Conservation (phyloP, 2,888 invertebrate genomes). For the Osedax fenrisi region DNA sequence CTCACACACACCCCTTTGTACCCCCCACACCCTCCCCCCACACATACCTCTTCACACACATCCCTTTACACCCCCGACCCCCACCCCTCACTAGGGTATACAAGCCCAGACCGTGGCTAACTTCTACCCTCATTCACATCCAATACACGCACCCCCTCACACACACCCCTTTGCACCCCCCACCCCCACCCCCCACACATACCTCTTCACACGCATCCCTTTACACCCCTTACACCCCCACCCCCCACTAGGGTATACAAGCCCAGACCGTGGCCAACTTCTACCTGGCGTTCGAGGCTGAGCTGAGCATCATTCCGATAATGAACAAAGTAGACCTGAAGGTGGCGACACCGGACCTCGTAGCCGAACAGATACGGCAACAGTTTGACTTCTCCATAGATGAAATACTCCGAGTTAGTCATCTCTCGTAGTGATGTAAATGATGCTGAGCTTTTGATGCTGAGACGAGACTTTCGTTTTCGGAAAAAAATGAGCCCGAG, state of each 20-base stretch:
- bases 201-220: neutral
- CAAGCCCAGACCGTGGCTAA: slow-evolving; percentile 97
- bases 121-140: slow-evolving; percentile 59
- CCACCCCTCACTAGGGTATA: slow-evolving; percentile 60
- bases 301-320: slow-evolving; percentile 74
- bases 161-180: too few species aligned
- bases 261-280: slow-evolving; percentile 96
- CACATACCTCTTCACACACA: neutral
- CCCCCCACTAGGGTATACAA: slow-evolving; percentile 65
- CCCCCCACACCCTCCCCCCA: neutral
- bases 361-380: slow-evolving; percentile 64
- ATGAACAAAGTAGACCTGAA: slow-evolving; percentile 92
- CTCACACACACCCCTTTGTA: neutral
- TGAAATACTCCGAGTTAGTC: slow-evolving; percentile 62
- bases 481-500: too few species aligned
- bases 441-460: too few species aligned
- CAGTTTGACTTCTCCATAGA: slow-evolving; percentile 69
- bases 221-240: slow-evolving; percentile 45
- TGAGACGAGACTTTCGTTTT: too few species aligned
- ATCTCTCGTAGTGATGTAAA: too few species aligned
- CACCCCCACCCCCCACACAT: slow-evolving; percentile 52
- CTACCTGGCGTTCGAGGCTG: slow-evolving; percentile 70
- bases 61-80: neutral
- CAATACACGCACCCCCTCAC: neutral
- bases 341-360: slow-evolving; percentile 72